Evolutionary conservation across 1,140 invertebrate species (phyloP).

Genomic region (Arion vulgaris): DNA sequence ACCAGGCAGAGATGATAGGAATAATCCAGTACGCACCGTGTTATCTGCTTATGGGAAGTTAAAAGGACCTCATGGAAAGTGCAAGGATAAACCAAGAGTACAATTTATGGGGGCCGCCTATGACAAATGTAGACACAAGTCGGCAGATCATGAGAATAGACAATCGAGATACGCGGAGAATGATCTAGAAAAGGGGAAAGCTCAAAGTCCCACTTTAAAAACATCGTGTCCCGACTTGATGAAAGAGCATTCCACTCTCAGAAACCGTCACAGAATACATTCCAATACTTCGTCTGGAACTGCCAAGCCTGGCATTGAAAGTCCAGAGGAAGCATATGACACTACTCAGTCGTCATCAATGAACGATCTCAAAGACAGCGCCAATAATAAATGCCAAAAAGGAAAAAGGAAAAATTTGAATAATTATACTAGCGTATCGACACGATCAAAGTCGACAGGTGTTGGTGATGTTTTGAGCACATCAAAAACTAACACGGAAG

Average conservation of each 20-base stretch:
- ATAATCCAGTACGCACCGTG: not conserved
- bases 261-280: not conserved
- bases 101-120: not conserved
- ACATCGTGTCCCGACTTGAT: not conserved
- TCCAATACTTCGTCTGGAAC: not conserved
- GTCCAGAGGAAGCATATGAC: not conserved
- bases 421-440: not conserved
- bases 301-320: not conserved
- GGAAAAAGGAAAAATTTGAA: not conserved
- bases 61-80: not conserved
- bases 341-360: not conserved
- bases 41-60: not conserved
- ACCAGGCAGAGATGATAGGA: not conserved
- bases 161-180: too few relatives aligned
- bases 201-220: not conserved
- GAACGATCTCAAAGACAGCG: not conserved
- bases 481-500: not conserved
- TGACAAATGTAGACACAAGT: too few relatives aligned
- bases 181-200: not conserved
- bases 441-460: not conserved
- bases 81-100: not conserved
- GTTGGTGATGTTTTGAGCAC: not conserved
- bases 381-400: not conserved
- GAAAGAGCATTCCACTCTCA: not conserved
- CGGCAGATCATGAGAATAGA: too few relatives aligned